Percentiles rank a stretch among this genome's conserved stretches.
Evolutionary conservation across 2,888 invertebrate genomes (phyloP).

Genomic region (Dasypogon diadema): DNA sequence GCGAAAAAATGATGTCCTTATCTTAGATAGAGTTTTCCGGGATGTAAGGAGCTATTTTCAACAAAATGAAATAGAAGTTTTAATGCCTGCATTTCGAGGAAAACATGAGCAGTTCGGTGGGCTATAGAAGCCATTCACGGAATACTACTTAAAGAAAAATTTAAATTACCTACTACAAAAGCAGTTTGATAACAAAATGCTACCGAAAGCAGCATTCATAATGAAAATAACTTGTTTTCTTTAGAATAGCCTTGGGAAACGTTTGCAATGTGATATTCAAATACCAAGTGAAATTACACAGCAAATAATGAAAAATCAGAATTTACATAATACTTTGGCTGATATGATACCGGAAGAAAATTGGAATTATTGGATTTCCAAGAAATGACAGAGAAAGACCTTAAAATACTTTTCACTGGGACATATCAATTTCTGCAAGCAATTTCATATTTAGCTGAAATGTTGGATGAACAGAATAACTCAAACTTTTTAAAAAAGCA

Average conservation of each 20-base stretch:
- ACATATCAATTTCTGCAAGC: too few relatives aligned
- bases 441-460: too few relatives aligned
- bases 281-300: background rate
- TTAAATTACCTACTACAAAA: background rate
- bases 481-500: too few relatives aligned
- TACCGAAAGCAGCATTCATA: background rate
- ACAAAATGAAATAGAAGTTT: background rate
- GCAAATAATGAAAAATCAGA: background rate
- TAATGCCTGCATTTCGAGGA: background rate
- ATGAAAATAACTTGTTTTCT: background rate
- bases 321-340: too few relatives aligned
- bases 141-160: background rate
- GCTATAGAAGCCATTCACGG: constrained; percentile 4
- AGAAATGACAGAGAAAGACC: too few relatives aligned
- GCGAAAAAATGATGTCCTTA: background rate
- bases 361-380: too few relatives aligned
- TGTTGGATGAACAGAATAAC: too few relatives aligned
- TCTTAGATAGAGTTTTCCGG: background rate
- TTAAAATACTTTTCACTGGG: too few relatives aligned
- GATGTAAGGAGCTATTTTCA: background rate
- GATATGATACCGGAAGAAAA: too few relatives aligned
- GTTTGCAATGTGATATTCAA: background rate
- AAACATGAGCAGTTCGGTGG: background rate
- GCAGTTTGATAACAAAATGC: background rate
- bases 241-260: background rate